These are phyloP conservation scores for Drosophila bifasciata DNA, from an alignment of 1,140 invertebrate genomes.

Conservation along the genomic window DNA sequence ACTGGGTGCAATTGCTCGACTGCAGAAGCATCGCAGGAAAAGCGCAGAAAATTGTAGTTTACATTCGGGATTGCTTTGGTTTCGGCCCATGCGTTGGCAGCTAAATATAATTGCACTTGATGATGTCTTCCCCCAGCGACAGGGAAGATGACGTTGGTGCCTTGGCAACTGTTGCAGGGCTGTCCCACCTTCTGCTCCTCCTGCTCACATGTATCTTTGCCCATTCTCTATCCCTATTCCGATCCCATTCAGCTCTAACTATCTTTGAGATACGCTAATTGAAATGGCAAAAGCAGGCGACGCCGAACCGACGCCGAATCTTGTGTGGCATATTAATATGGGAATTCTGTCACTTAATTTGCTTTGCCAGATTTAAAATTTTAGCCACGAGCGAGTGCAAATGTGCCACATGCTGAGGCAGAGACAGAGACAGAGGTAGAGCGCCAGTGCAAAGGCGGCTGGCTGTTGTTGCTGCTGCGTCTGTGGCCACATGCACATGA, in stretches of 20 bases:
- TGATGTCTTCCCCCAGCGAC: slow-evolving; percentile 11
- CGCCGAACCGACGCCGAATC: slow-evolving; percentile 21
- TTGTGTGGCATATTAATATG: slow-evolving; percentile 52
- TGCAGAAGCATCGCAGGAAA: background rate
- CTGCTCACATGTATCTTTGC: too few relatives aligned
- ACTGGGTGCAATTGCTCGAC: slow-evolving; percentile 38
- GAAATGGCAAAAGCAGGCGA: slow-evolving; percentile 49
- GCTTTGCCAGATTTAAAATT: slow-evolving; percentile 45
- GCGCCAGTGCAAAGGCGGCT: background rate
- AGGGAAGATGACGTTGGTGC: slow-evolving; percentile 1
- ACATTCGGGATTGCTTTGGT: slow-evolving; percentile 26
- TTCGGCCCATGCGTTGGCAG: slow-evolving; percentile 49
- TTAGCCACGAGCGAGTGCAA: slow-evolving; percentile 45
- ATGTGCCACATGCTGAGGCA: slow-evolving; percentile 35
- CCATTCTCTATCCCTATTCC: background rate
- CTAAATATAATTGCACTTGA: slow-evolving; percentile 59
- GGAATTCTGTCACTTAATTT: slow-evolving; percentile 54
- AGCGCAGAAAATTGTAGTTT: background rate
- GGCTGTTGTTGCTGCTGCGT: background rate
- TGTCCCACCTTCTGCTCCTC: too few relatives aligned
- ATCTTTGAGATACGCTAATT: slow-evolving; percentile 65
- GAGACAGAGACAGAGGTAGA: background rate
- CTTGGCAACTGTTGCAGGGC: background rate
- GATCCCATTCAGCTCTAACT: slow-evolving; percentile 42
- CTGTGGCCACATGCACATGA: slow-evolving; percentile 42